A percentile compares a stretch with the other conserved stretches of the same genome.
phyloP scores from a whole-genome alignment of 2,888 invertebrate species.

The Trichopria drosophilae region DNA sequence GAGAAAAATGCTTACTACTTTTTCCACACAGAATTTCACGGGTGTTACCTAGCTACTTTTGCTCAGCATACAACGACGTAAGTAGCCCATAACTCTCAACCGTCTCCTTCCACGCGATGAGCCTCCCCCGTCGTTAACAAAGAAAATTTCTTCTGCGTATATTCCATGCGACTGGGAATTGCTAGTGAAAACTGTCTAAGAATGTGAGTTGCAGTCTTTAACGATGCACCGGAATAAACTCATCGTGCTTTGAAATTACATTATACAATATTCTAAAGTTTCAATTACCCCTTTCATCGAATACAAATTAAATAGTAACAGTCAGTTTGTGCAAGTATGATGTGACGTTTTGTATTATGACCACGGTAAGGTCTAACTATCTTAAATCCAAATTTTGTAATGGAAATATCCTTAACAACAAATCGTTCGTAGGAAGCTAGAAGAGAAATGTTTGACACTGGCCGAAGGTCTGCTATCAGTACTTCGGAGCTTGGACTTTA shows the following conservation, averaged over 20 bases:
- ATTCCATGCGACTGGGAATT: slow-evolving; percentile 38
- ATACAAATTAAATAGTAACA: no score
- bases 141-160: slow-evolving; percentile 24
- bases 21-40: no score
- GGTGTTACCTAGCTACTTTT: slow-evolving; percentile 7
- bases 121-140: slow-evolving; percentile 29
- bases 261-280: no score
- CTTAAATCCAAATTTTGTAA: no score
- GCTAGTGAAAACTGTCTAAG: slow-evolving; percentile 47
- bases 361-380: no score
- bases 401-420: no score
- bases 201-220: slow-evolving; percentile 38
- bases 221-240: slow-evolving; percentile 41
- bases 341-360: no score
- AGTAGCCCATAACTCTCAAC: slow-evolving; percentile 52
- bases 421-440: not conserved
- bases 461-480: slow-evolving; percentile 53
- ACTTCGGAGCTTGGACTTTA: slow-evolving; percentile 56
- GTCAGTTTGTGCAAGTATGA: no score
- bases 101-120: slow-evolving; percentile 46
- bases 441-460: slow-evolving; percentile 48
- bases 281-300: no score
- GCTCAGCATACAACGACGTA: slow-evolving; percentile 34
- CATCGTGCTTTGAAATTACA: slow-evolving; percentile 29
- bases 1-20: no score